Evolutionary conservation across 2,888 invertebrate genomes (phyloP).

Genomic region (Sesamia inferens): DNA sequence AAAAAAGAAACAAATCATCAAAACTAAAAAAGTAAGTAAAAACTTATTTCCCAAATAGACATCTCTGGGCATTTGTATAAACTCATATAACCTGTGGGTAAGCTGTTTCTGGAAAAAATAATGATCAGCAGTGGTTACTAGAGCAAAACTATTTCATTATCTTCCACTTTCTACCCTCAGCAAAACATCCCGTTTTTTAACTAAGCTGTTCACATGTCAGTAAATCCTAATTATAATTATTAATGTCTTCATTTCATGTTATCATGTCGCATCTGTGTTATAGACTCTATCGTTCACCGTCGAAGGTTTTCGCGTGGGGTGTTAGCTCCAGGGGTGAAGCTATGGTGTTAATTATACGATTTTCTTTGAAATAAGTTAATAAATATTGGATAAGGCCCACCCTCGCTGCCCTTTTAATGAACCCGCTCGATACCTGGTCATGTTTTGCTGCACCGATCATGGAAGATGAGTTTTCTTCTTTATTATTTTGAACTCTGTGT

Average conservation of each 20-base stretch:
- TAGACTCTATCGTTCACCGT: conserved; percentile 53
- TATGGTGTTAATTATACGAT: conserved; percentile 88
- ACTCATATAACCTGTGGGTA: no score
- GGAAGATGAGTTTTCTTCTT: conserved; percentile 26
- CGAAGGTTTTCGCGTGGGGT: conserved; percentile 71
- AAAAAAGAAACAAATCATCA: no score
- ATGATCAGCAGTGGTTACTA: no score
- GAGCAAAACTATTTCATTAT: neutral
- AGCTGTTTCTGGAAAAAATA: no score
- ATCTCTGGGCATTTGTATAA: no score
- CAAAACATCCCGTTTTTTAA: neutral
- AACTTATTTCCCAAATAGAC: no score
- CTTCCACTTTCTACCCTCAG: no score
- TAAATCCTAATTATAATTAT: neutral
- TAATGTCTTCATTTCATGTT: neutral
- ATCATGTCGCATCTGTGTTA: conserved; percentile 52
- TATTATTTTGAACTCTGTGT: conserved; percentile 22
- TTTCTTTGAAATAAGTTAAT: conserved; percentile 90
- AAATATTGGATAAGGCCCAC: conserved; percentile 89
- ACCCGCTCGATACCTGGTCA: conserved; percentile 68
- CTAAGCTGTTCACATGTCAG: no score
- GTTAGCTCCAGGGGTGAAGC: conserved; percentile 68
- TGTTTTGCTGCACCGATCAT: conserved; percentile 60
- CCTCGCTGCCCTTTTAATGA: conserved; percentile 81
- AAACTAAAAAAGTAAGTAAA: no score